Evolutionary conservation across 2,113 vertebrate genomes (phyloP), one percentile per base, ranked within the genome.

Genomic region (Seriola rivoliana): DNA sequence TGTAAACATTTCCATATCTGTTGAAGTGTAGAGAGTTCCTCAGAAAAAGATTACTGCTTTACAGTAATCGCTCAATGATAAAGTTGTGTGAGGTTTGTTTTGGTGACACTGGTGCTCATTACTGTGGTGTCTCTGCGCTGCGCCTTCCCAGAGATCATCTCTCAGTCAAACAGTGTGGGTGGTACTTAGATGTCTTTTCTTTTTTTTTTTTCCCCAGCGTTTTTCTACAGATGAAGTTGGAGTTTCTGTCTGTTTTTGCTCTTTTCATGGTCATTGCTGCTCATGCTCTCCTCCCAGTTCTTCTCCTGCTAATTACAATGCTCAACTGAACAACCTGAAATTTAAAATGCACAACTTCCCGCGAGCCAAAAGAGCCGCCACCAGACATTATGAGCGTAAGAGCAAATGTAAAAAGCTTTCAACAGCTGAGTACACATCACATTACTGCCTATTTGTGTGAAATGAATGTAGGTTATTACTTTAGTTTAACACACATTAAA

Each of bases 111-210:
- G 46, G 17, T 48, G 25, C 81, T 72, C 66, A 80, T 71, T 75
- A 40, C 8, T 14, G 21, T 44, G 50, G 1, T 6, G 34, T 36
- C 5, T 36, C 34, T 36, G 34, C 34, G 1, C 34, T 36, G 34
- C 34, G 34, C n/a, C 21, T 66, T 78, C 25, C 16, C 57, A 84
- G 38, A 65, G 40, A 71, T 46, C 66, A 46, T 54, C 71, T 69
- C n/a, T 70, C 57, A 38, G 81, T 79, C 58, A 69, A 71, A 55
- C 60, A 44, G 21, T 66, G 70, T 65, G 40, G 79, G 64, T 25
- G 68, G 60, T 16, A 54, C 58, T 85, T 60, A 44, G 14, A 62
- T 60, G 17, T 58, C 17, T 74, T 34, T 34, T 62, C 54, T 8
- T 23, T 50, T 10, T 34, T 34, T 62, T 60, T 8, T 23, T 50